These are phyloP conservation scores for Lacanobia oleracea DNA, from an alignment of 2,888 invertebrate genomes.

Conservation along the genomic window DNA sequence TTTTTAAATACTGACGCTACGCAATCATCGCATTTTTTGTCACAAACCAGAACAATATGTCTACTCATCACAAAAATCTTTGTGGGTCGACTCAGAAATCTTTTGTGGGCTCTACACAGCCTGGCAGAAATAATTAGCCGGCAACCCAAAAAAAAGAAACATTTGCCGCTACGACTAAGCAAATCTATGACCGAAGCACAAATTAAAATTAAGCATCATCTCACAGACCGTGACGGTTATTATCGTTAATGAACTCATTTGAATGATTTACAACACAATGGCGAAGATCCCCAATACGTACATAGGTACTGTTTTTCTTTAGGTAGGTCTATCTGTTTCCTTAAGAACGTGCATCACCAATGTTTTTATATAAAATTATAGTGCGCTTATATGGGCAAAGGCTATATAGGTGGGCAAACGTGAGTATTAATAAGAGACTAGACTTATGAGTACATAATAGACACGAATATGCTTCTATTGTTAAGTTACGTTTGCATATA, in stretches of 20 bases:
- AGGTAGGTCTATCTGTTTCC: constrained; percentile 23
- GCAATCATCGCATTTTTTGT: constrained; percentile 18
- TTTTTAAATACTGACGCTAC: background rate
- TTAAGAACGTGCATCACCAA: constrained; percentile 2
- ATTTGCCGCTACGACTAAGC: constrained; percentile 5
- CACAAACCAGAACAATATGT: constrained; percentile 27
- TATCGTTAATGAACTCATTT: constrained; percentile 43
- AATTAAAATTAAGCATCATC: constrained; percentile 28
- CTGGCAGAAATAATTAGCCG: constrained; percentile 40
- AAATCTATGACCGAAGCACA: constrained; percentile 30
- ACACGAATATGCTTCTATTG: constrained; percentile 31
- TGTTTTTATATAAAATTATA: constrained; percentile 25
- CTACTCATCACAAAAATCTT: constrained; percentile 7
- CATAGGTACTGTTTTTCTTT: background rate
- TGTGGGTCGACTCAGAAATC: constrained; percentile 10
- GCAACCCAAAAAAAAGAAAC: constrained; percentile 9
- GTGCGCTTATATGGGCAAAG: background rate
- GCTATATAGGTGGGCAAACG: constrained; percentile 7
- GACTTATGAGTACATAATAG: constrained; percentile 18
- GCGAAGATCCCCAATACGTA: constrained; percentile 29
- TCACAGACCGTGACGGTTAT: constrained; percentile 45
- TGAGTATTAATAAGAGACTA: constrained; percentile 37
- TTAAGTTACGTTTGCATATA: constrained; percentile 18
- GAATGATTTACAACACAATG: constrained; percentile 39
- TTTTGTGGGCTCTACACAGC: constrained; percentile 31